Percentiles rank a stretch among this genome's conserved stretches.
phyloP scores from a whole-genome alignment of 2,888 invertebrate species.

The Beris morrisii region DNA sequence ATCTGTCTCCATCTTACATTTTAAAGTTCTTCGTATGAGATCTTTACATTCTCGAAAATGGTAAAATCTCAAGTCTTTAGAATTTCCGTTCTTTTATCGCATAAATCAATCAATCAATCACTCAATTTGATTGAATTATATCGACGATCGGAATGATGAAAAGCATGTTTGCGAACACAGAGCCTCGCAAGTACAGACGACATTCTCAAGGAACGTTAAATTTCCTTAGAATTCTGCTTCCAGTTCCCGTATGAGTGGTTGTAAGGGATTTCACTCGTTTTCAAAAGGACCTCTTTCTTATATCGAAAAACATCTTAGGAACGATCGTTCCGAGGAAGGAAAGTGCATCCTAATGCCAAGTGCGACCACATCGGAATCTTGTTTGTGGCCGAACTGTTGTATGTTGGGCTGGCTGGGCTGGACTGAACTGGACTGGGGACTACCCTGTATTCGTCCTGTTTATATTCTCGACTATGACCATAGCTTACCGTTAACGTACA shows the following conservation, averaged over 20 bases:
- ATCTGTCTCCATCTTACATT: no score
- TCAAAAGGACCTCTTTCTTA: no score
- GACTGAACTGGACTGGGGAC: background rate
- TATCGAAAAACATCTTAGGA: background rate
- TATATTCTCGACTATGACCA: conserved; percentile 19
- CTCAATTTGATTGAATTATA: no score
- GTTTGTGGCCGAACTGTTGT: conserved; percentile 23
- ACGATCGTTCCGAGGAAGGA: background rate
- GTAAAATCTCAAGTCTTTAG: no score
- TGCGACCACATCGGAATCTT: conserved; percentile 23
- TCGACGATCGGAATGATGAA: background rate
- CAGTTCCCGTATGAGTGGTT: conserved; percentile 5
- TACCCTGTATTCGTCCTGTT: background rate
- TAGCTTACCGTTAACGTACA: conserved; percentile 26
- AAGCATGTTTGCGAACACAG: background rate
- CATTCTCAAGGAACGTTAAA: conserved; percentile 17
- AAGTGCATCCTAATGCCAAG: conserved; percentile 7
- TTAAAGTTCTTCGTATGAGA: no score
- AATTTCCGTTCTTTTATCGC: no score
- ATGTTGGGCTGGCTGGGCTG: background rate
- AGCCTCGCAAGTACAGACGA: background rate
- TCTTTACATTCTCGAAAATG: no score
- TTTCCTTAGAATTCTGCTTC: conserved; percentile 7
- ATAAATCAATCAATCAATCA: no score
- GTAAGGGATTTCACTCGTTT: background rate